Base-by-base conservation (phyloP, 2,888 invertebrate genomes). In the Agrilus biguttatus region DNA sequence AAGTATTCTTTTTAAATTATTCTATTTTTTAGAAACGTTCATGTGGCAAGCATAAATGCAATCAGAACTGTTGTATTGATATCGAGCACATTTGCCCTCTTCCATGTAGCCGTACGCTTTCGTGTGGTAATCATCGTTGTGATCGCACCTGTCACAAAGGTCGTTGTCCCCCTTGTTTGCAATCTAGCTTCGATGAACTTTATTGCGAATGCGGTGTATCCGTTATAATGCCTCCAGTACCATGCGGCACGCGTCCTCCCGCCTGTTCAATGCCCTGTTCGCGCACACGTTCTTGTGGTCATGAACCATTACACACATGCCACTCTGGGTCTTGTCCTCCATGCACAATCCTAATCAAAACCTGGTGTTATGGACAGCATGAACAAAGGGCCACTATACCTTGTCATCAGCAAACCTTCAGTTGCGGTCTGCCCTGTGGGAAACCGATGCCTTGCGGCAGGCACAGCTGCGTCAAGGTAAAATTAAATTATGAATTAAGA, bases 21-120 rank as follows among this genome's bases (percentile, higher is more conserved):
- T 8, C 6, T 35, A 6, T 35, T 35, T 35, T 58, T 55, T 60
- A 80, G 75, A 83, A 85, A 62, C 72, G 87, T 44, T 78, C 78
- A 10, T 90, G 90, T 60, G 86, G 85, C 0, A 85, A 86, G 19
- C 92, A 93, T 66, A 89, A 88, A 55, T 97, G 97, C 68, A 84
- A 85, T 55, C 80, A 83, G 51, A 69, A 75, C 36, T 97, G 97
- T 65, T 97, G 96, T 67, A 83, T 86, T 52, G 83, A 84, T 46
- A 68, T 77, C 12, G 84, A 89, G 46, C 97, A 97, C 64, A 72
- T 82, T 49, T 97, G 97, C 65, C 80, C 82, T 6, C 68, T 83
- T 54, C 74, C 80, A 39, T 93, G 93, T 67, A 85, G 81, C 41
- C 81, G 84, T 57, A 77, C 77, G 42, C 72, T 97, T 19, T 74